phyloP scores from a whole-genome alignment of 2,797 vertebrate species.

The Peromyscus aztecus region DNA sequence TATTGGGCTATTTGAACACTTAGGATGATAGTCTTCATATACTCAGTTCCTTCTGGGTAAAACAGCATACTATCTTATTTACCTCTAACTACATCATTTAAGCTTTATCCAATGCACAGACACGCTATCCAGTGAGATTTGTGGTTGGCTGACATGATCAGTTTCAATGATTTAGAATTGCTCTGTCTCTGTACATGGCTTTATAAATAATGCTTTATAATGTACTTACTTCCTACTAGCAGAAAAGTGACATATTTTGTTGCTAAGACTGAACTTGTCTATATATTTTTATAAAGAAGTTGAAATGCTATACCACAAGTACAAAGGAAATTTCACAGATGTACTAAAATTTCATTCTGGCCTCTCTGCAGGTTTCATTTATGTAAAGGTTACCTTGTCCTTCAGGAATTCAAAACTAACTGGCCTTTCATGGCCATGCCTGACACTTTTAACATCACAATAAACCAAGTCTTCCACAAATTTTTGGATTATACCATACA shows the following conservation, averaged over 20 bases:
- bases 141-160: constrained; percentile 24
- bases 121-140: not conserved
- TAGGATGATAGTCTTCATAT: not conserved
- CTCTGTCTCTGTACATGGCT: not conserved
- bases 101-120: not conserved
- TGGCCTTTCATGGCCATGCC: constrained; percentile 41
- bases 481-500: constrained; percentile 56
- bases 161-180: constrained; percentile 50
- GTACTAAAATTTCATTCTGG: constrained; percentile 43
- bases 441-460: constrained; percentile 56
- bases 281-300: constrained; percentile 46
- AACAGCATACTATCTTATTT: constrained; percentile 30
- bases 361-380: constrained; percentile 26
- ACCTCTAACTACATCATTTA: constrained; percentile 18
- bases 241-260: constrained; percentile 58
- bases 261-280: not conserved
- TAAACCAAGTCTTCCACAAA: constrained; percentile 67
- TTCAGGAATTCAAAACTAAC: constrained; percentile 67
- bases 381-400: constrained; percentile 60
- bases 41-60: not conserved
- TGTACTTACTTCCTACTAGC: constrained; percentile 9
- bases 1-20: not conserved
- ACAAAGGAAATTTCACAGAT: constrained; percentile 64
- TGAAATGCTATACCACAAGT: constrained; percentile 35
- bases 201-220: constrained; percentile 58